Conservation (phyloP, 2,888 invertebrate species). For the Copidosoma aretas region DNA sequence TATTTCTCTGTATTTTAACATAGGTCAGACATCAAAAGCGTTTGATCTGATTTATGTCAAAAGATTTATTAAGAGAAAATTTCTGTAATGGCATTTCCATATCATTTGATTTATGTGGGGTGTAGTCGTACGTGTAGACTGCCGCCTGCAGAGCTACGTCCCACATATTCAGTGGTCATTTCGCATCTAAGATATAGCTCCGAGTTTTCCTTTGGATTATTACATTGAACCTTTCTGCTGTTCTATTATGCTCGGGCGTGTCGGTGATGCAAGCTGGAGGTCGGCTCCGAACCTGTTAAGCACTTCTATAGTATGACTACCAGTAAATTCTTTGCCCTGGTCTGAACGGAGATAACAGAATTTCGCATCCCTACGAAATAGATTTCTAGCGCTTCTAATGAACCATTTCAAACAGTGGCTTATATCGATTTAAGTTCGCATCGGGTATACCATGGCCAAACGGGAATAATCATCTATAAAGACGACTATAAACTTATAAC, state of each 20-base stretch:
- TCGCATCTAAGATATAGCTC: slow-evolving; percentile 17
- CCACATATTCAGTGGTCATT: slow-evolving; percentile 40
- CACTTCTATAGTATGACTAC: slow-evolving; percentile 40
- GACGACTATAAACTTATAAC: too few species aligned
- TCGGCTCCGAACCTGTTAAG: slow-evolving; percentile 36
- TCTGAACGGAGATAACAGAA: slow-evolving; percentile 44
- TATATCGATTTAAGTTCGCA: slow-evolving; percentile 39
- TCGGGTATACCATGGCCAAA: slow-evolving; percentile 40
- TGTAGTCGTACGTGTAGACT: slow-evolving; percentile 37
- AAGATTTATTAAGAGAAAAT: too few species aligned
- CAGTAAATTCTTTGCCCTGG: slow-evolving; percentile 43
- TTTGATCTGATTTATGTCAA: slow-evolving; percentile 32
- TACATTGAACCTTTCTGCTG: slow-evolving; percentile 40
- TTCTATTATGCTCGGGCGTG: slow-evolving; percentile 40
- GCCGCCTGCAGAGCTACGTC: slow-evolving; percentile 33
- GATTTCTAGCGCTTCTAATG: slow-evolving; percentile 41
- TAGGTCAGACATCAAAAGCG: slow-evolving; percentile 18
- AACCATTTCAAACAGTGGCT: slow-evolving; percentile 33
- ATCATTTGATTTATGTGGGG: too few species aligned
- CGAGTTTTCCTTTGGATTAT: slow-evolving; percentile 39
- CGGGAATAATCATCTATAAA: too few species aligned
- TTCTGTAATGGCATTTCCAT: too few species aligned
- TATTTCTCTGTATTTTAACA: not conserved
- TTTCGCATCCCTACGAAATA: slow-evolving; percentile 41
- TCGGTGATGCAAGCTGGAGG: slow-evolving; percentile 30